These are phyloP conservation scores for Lophotriccus pileatus DNA, from an alignment of 2,797 vertebrate species.

Conservation along the genomic window DNA sequence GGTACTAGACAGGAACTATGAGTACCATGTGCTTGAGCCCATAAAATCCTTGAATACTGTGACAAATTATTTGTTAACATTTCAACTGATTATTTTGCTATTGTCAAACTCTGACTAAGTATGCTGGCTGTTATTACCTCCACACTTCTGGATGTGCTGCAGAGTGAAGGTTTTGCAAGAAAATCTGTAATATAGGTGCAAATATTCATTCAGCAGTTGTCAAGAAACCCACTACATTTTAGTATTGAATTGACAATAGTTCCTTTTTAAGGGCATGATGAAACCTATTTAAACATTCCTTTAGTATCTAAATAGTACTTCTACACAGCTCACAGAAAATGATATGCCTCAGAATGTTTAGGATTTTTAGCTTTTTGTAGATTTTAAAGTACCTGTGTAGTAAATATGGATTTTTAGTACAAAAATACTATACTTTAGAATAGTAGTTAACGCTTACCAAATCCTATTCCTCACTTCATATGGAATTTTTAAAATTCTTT, in stretches of 20 bases:
- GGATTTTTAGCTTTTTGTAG: too few species aligned
- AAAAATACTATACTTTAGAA: too few species aligned
- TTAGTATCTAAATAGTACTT: not conserved
- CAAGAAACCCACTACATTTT: not conserved
- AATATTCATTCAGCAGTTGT: not conserved
- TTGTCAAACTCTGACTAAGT: not conserved
- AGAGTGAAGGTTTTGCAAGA: not conserved
- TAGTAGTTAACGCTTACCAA: too few species aligned
- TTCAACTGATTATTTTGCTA: not conserved
- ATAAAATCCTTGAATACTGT: not conserved
- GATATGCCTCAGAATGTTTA: too few species aligned
- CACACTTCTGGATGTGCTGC: not conserved
- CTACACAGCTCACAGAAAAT: not conserved
- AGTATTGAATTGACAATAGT: not conserved
- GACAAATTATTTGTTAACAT: not conserved
- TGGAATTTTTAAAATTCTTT: too few species aligned
- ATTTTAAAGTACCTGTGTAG: too few species aligned
- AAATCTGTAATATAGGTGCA: not conserved
- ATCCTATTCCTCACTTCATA: too few species aligned
- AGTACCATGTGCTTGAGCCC: not conserved
- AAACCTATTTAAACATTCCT: not conserved
- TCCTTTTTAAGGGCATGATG: not conserved
- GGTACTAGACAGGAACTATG: not conserved
- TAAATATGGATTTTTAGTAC: too few species aligned
- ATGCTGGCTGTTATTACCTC: not conserved